phyloP scores from a whole-genome alignment of 2,888 invertebrate genomes.

The Xanthorhoe designata region DNA sequence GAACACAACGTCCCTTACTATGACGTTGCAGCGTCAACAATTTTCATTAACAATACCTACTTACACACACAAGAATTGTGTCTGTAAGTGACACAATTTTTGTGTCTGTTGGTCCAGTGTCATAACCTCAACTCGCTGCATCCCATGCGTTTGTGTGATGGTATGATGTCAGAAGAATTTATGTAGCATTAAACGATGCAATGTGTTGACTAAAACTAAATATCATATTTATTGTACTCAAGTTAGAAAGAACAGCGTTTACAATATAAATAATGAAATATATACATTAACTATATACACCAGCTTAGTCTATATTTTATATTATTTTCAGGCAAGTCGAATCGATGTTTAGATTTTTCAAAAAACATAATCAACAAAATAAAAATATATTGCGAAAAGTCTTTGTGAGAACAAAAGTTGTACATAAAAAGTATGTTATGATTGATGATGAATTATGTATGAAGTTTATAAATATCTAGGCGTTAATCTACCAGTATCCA shows the following conservation, averaged over 20 bases:
- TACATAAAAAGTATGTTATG: background rate
- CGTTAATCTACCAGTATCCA: constrained; percentile 54
- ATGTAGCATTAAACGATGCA: too few species aligned
- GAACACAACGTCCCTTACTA: too few species aligned
- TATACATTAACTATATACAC: constrained; percentile 26
- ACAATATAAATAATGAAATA: constrained; percentile 1
- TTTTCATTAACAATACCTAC: too few species aligned
- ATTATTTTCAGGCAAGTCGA: constrained; percentile 23
- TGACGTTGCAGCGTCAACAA: too few species aligned
- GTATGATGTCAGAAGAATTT: too few species aligned
- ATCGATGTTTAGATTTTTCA: background rate
- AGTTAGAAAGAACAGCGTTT: background rate
- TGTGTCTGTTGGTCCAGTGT: too few species aligned
- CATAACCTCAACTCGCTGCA: too few species aligned
- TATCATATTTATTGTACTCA: background rate
- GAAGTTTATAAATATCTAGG: background rate
- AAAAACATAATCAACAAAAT: background rate
- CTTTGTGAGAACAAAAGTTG: too few species aligned
- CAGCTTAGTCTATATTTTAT: constrained; percentile 4
- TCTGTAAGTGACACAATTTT: too few species aligned
- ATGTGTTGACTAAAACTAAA: background rate
- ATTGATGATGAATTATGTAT: background rate
- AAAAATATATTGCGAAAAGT: too few species aligned
- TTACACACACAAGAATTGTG: too few species aligned
- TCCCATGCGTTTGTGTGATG: too few species aligned